A percentile compares a stretch with the other conserved stretches of the same genome.
Evolutionary conservation across 2,113 vertebrate genomes (phyloP).

Genomic region (Sisor rabdophorus): DNA sequence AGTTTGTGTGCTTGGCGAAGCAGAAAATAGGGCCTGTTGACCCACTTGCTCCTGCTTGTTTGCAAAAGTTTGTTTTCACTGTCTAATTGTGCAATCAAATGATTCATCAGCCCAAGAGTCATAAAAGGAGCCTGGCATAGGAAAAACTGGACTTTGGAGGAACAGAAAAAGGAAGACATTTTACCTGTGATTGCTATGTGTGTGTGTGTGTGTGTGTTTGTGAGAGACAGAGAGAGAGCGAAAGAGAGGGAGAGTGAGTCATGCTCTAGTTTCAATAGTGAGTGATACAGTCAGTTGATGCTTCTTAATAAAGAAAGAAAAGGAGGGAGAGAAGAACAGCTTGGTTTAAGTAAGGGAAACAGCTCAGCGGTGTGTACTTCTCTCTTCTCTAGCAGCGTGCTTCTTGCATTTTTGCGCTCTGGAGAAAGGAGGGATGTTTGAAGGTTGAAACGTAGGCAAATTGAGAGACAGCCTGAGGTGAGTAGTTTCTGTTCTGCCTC

Average conservation of each 20-base stretch:
- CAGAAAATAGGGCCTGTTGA: constrained; percentile 37
- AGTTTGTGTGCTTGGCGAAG: background rate
- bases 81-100: constrained; percentile 42
- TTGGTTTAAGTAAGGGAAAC: constrained; percentile 34
- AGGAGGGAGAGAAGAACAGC: constrained; percentile 12
- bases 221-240: background rate
- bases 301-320: constrained; percentile 32
- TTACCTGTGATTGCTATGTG: constrained; percentile 3
- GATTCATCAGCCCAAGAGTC: constrained; percentile 45
- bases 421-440: constrained; percentile 16
- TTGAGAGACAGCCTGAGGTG: constrained; percentile 28
- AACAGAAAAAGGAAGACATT: constrained; percentile 14
- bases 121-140: constrained; percentile 26
- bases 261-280: constrained; percentile 58
- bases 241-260: constrained; percentile 8
- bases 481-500: constrained; percentile 12
- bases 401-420: constrained; percentile 22
- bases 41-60: constrained; percentile 2
- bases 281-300: constrained; percentile 19
- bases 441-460: constrained; percentile 8
- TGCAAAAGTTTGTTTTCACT: constrained; percentile 32
- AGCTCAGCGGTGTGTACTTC: constrained; percentile 11
- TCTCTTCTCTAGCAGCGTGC: background rate
- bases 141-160: constrained; percentile 34
- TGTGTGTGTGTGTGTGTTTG: too few relatives aligned